Evolutionary conservation across 2,797 vertebrate genomes (phyloP).

Genomic region (Sebastes hubbsi): DNA sequence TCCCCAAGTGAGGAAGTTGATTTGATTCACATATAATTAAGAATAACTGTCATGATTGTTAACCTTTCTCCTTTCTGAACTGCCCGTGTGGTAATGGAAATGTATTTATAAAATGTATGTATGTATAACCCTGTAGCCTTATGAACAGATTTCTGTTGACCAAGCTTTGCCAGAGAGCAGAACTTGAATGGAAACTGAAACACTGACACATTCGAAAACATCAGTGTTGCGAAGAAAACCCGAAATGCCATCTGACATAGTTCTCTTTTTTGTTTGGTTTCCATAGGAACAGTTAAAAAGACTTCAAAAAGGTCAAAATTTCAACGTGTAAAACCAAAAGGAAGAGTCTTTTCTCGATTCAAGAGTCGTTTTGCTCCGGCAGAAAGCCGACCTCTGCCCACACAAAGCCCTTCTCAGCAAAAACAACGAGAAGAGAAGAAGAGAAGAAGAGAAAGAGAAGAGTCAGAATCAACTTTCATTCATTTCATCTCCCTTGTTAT

Average conservation of each 20-base stretch:
- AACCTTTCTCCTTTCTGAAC: conserved; percentile 13
- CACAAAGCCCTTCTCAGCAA: neutral
- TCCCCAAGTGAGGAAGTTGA: conserved; percentile 5
- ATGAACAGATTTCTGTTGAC: conserved; percentile 24
- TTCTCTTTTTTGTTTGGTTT: conserved; percentile 68
- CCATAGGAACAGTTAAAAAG: conserved; percentile 80
- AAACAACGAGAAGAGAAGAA: conserved; percentile 7
- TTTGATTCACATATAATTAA: conserved; percentile 28
- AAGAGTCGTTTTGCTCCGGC: conserved; percentile 55
- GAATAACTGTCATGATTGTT: conserved; percentile 35
- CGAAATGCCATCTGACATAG: conserved; percentile 44
- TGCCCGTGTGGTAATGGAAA: conserved; percentile 3
- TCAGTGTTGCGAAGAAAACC: conserved; percentile 58
- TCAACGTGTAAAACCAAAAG: conserved; percentile 69
- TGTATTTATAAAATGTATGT: conserved; percentile 23
- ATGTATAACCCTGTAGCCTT: conserved; percentile 52
- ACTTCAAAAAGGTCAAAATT: conserved; percentile 69
- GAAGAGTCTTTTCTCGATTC: conserved; percentile 58
- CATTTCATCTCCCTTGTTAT: conserved; percentile 31
- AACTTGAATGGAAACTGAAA: conserved; percentile 53
- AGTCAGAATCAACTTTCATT: conserved; percentile 14
- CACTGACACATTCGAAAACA: conserved; percentile 52
- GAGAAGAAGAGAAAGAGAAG: conserved; percentile 15
- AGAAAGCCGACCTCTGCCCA: conserved; percentile 23
- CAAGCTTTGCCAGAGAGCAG: conserved; percentile 23